Evolutionary conservation across 1,140 invertebrate genomes (phyloP).

Genomic region (Coenobita brevimanus): DNA sequence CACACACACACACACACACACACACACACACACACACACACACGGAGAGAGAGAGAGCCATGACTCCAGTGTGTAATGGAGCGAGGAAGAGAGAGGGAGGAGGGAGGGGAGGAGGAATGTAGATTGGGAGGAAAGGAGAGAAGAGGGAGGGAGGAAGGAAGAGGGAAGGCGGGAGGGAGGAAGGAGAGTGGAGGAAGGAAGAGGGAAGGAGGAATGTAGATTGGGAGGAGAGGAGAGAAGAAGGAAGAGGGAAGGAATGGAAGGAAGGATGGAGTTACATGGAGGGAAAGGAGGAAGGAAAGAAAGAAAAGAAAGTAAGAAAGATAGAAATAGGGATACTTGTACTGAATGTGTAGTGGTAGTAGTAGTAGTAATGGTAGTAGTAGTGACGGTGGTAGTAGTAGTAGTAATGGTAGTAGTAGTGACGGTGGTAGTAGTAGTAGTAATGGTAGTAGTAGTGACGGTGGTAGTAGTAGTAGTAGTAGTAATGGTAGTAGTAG

Average conservation of each 20-base stretch:
- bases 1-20: neutral
- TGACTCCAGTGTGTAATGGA: neutral
- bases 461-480: neutral
- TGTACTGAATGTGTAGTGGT: neutral
- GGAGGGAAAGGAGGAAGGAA: neutral
- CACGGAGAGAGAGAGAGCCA: too few species aligned
- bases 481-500: too few species aligned
- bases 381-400: neutral
- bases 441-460: neutral
- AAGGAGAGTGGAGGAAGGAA: neutral
- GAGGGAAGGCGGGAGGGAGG: neutral
- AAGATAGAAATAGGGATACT: neutral
- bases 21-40: neutral
- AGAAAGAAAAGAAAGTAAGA: neutral
- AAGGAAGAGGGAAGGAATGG: constrained; percentile 9
- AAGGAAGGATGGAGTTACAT: neutral
- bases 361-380: neutral
- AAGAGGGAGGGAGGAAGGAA: neutral
- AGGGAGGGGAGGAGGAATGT: neutral
- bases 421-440: neutral
- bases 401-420: constrained; percentile 17
- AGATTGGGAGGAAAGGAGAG: neutral
- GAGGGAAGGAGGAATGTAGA: neutral
- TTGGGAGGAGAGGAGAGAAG: neutral
- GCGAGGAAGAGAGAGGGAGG: neutral